phyloP scores from a whole-genome alignment of 2,888 invertebrate species.

The Frankliniella fusca region DNA sequence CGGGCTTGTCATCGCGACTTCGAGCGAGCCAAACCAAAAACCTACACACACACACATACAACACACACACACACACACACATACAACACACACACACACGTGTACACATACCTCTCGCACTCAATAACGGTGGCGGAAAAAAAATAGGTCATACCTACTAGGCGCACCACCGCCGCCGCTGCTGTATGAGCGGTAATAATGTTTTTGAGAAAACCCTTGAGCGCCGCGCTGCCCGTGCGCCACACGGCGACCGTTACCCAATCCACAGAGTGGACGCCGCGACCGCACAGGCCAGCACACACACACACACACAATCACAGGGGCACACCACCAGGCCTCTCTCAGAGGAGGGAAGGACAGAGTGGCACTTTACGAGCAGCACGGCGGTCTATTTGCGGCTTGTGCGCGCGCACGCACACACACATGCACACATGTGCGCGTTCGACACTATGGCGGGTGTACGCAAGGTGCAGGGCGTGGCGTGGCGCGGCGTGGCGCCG shows the following conservation, averaged over 20 bases:
- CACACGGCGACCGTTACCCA: too few relatives aligned
- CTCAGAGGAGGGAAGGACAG: not conserved
- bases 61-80: not conserved
- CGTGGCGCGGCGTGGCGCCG: not conserved
- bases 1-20: not conserved
- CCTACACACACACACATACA: not conserved
- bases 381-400: conserved; percentile 22
- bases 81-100: not conserved
- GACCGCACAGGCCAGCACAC: not conserved
- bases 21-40: not conserved
- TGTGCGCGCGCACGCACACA: not conserved
- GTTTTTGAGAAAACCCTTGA: too few relatives aligned
- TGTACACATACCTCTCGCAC: too few relatives aligned
- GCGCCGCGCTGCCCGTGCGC: too few relatives aligned
- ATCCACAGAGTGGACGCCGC: too few relatives aligned
- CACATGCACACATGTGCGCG: not conserved
- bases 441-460: not conserved
- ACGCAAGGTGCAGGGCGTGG: not conserved
- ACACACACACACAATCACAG: not conserved
- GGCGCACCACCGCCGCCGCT: too few relatives aligned
- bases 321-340: not conserved
- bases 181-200: too few relatives aligned
- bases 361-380: conserved; percentile 20
- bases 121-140: too few relatives aligned
- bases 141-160: too few relatives aligned